Conservation (phyloP, 2,113 vertebrate genomes). For the Sphaerodactylus townsendi region DNA sequence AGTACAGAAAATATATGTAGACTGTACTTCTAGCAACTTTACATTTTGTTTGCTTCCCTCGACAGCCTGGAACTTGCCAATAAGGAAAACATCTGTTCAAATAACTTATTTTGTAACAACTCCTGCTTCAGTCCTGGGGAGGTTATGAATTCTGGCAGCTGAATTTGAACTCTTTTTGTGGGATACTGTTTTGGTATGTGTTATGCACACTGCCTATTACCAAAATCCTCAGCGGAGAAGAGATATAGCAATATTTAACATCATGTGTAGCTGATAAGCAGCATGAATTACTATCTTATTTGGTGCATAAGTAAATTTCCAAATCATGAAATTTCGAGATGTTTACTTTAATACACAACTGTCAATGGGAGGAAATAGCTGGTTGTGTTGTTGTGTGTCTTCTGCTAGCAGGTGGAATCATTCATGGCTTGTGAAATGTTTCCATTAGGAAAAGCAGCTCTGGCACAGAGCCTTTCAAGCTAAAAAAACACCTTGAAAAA, state of each 20-base stretch:
- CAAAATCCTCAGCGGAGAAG: slow-evolving; percentile 65
- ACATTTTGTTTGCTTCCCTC: slow-evolving; percentile 70
- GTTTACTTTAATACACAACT: slow-evolving; percentile 67
- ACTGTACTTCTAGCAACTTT: slow-evolving; percentile 70
- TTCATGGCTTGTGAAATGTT: slow-evolving; percentile 67
- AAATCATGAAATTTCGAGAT: slow-evolving; percentile 51
- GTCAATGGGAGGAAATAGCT: slow-evolving; percentile 77
- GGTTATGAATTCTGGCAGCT: slow-evolving; percentile 71
- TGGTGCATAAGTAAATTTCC: slow-evolving; percentile 81
- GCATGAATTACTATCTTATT: slow-evolving; percentile 71
- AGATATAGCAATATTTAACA: slow-evolving; percentile 84
- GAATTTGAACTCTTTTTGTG: slow-evolving; percentile 63
- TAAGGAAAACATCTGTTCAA: slow-evolving; percentile 64
- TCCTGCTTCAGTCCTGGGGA: slow-evolving; percentile 53
- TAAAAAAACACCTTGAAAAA: slow-evolving; percentile 61
- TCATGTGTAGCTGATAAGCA: slow-evolving; percentile 71
- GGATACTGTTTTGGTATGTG: slow-evolving; percentile 66
- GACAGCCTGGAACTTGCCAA: slow-evolving; percentile 70
- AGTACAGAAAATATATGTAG: slow-evolving; percentile 59
- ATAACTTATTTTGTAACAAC: slow-evolving; percentile 51
- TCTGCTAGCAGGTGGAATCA: slow-evolving; percentile 79
- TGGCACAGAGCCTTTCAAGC: slow-evolving; percentile 84
- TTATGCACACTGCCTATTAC: slow-evolving; percentile 63
- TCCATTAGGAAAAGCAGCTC: slow-evolving; percentile 72
- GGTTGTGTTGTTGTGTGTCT: slow-evolving; percentile 74